These are phyloP conservation scores for Ophion ventricosus DNA, from an alignment of 2,888 invertebrate species.

Conservation along the genomic window DNA sequence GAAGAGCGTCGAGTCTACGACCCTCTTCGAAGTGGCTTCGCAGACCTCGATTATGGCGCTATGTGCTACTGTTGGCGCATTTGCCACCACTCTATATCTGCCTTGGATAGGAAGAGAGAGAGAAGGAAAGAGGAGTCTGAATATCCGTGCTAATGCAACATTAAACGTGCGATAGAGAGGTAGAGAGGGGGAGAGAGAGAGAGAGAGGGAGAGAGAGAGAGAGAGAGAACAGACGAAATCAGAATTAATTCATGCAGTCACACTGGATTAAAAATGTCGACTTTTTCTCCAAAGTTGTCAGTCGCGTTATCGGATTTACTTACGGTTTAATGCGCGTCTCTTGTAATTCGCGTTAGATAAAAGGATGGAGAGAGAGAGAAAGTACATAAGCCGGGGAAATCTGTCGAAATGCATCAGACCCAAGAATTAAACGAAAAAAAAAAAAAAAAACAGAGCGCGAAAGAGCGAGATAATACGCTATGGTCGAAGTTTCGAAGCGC, in stretches of 20 bases:
- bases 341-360: slow-evolving; percentile 20
- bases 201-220: slow-evolving; percentile 31
- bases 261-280: slow-evolving; percentile 22
- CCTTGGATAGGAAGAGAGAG: background rate
- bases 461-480: background rate
- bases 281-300: slow-evolving; percentile 29
- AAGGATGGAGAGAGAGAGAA: background rate
- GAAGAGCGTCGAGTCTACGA: slow-evolving; percentile 54
- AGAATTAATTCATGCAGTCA: slow-evolving; percentile 52
- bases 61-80: slow-evolving; percentile 30
- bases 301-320: slow-evolving; percentile 41
- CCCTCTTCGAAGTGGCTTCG: slow-evolving; percentile 59
- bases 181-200: slow-evolving; percentile 26
- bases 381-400: slow-evolving; percentile 10
- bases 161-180: slow-evolving; percentile 51
- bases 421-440: background rate
- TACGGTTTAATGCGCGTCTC: slow-evolving; percentile 30
- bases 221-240: background rate
- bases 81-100: slow-evolving; percentile 6
- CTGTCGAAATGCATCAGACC: slow-evolving; percentile 12
- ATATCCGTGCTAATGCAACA: slow-evolving; percentile 48
- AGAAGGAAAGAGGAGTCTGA: slow-evolving; percentile 11
- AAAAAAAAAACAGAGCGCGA: background rate
- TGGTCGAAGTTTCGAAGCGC: background rate
- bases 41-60: slow-evolving; percentile 47